Evolutionary conservation across 2,888 invertebrate genomes (phyloP).

Genomic region (Deroplatys truncata): DNA sequence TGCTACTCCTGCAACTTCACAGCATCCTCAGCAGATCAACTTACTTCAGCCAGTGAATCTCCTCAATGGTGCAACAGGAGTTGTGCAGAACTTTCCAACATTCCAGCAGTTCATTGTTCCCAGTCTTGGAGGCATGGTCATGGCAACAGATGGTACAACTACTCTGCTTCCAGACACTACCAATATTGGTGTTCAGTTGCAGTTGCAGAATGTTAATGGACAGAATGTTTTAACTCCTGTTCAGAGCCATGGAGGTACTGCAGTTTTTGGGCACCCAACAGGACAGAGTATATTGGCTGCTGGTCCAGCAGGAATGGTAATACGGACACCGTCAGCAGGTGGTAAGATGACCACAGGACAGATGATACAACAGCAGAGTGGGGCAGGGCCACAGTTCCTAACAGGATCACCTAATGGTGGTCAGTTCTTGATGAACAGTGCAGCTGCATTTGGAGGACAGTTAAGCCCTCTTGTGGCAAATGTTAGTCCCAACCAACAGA

Average conservation of each 20-base stretch:
- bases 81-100: conserved; percentile 71
- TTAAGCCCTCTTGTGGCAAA: conserved; percentile 72
- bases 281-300: conserved; percentile 62
- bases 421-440: conserved; percentile 70
- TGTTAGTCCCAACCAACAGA: conserved; percentile 65
- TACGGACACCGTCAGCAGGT: conserved; percentile 65
- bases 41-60: conserved; percentile 77
- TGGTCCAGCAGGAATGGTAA: conserved; percentile 70
- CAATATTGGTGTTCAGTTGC: conserved; percentile 67
- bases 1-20: conserved; percentile 50
- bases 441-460: conserved; percentile 36
- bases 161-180: conserved; percentile 67
- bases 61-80: conserved; percentile 63
- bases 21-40: conserved; percentile 59
- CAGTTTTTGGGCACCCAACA: conserved; percentile 58
- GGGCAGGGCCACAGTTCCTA: conserved; percentile 64
- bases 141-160: conserved; percentile 72
- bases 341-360: conserved; percentile 22
- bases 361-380: conserved; percentile 52
- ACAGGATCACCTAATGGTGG: conserved; percentile 59
- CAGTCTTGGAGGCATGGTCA: conserved; percentile 75
- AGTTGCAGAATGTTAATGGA: conserved; percentile 75
- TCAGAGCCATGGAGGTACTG: conserved; percentile 53
- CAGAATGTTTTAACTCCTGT: conserved; percentile 72
- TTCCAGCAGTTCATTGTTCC: conserved; percentile 82